A percentile compares a stretch with the other conserved stretches of the same genome.
Conservation (phyloP, 2,888 invertebrate genomes). For the Ophioninae sp. region DNA sequence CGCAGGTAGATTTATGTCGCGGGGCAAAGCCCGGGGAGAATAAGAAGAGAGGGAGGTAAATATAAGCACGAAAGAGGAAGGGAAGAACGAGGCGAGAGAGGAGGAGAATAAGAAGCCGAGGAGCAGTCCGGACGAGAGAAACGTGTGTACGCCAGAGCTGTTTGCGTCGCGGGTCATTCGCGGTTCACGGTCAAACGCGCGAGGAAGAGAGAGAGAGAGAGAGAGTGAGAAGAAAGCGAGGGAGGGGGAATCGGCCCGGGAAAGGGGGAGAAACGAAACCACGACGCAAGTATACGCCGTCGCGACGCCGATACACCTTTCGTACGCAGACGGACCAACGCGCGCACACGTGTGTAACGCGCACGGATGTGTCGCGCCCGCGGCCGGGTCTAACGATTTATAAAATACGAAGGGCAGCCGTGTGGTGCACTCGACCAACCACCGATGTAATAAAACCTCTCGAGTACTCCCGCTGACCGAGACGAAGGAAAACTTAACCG, state of each 20-base stretch:
- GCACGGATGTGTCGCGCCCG: conserved; percentile 16
- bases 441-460: conserved; percentile 50
- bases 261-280: conserved; percentile 66
- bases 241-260: conserved; percentile 4
- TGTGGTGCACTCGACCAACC: conserved; percentile 29
- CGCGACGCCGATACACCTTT: conserved; percentile 39
- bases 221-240: conserved; percentile 57
- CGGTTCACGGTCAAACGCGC: conserved; percentile 77
- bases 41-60: conserved; percentile 25
- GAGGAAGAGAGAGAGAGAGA: conserved; percentile 34
- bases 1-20: conserved; percentile 77
- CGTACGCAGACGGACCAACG: conserved; percentile 12
- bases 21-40: conserved; percentile 61
- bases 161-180: conserved; percentile 79
- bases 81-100: conserved; percentile 22
- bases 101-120: conserved; percentile 51
- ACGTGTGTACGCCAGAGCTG: conserved; percentile 61
- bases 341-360: background rate
- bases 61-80: conserved; percentile 32
- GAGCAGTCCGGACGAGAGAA: conserved; percentile 53
- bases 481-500: conserved; percentile 12
- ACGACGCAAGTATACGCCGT: conserved; percentile 52
- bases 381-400: conserved; percentile 53
- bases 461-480: conserved; percentile 26
- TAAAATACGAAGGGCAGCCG: conserved; percentile 52